Base-by-base conservation (phyloP, 2,888 invertebrate genomes). In the Anticlea derivata region DNA sequence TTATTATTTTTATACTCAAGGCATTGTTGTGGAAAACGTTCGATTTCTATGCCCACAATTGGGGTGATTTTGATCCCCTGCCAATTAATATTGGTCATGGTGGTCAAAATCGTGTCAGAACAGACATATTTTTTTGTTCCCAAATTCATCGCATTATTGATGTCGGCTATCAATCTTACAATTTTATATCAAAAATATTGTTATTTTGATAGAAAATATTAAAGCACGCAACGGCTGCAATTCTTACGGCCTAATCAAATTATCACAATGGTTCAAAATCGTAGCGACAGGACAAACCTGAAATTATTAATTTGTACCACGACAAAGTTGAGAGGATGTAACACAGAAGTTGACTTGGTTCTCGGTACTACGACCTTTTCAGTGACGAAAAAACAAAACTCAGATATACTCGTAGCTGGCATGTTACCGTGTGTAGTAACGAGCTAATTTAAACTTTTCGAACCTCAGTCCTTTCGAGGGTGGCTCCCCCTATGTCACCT, bases 401-500 rank as follows among this genome's bases (percentile, higher is more conserved):
- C 75, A 67, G 68, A 81, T 77, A 78, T 75, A n/a, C n/a, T n/a
- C n/a, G n/a, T n/a, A 83, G 82, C 83, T 78, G 83, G 73, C 78
- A 71, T 75, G 81, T 80, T 74, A 68, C 78, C 80, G 81, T 83
- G 76, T 83, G 86, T 85, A 72, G 87, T 89, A 89, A 90, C 90
- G 81, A 90, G 90, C 89, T 90, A 88, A 90, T 90, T 90, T 90
- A 90, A 90, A 89, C 86, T 90, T 89, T 89, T 88, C 83, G 86
- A 80, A 74, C 71, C 78, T 74, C 74, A 68, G 78, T 81, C 81
- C 83, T 73, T 74, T 54, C 65, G 70, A 77, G 79, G 83, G 81
- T 74, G 78, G 67, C 70, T 66, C 75, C 79, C 80, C 78, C 68
- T 56, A 58, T 74, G 80, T 76, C 83, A 87, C 89, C 86, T 89